Evolutionary conservation across 2,888 invertebrate genomes (phyloP), one percentile per base, ranked within the genome.

Genomic region (Eupithecia vulgata): DNA sequence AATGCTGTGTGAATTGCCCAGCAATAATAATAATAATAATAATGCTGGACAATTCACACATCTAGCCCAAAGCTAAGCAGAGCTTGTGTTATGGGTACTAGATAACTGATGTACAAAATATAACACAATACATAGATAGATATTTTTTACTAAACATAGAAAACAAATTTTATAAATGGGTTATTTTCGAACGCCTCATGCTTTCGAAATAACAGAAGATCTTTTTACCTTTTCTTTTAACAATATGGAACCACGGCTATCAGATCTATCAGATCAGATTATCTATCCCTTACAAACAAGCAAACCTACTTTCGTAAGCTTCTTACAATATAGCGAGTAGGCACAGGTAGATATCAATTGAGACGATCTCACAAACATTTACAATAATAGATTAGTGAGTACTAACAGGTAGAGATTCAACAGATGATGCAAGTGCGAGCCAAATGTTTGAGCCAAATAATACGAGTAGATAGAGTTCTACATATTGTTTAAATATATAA

Each of bases 371-470:
- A 35, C 37, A n/a, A 64, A 35, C 67, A n/a, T n/a, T 67, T 34
- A 35, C 48, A 67, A 67, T 52, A 52, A 52, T 52, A 52, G 67
- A 35, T 35, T 67, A 10, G 48, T 67, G 48, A 52, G n/a, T 64
- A 64, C 37, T 64, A 35, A 64, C 35, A 64, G 35, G 35, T 62
- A 62, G 64, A 37, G 37, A 64, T 37, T 12, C 21, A 37, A 64
- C 65, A 5, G 48, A 52, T 52, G 48, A 52, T 52, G 21, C 48
- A 40, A 65, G 37, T 40, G 21, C 25, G 21, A 65, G 65, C 65
- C 65, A 65, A 65, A 42, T 42, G 42, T 65, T 65, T n/a, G 21
- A 37, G 25, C 21, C 25, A 42, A 42, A 40, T 65, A 65, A 40
- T 5, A 64, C 5, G 30, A 30, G 8, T 6, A 17, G 64, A 65